Base-by-base conservation (phyloP, 2,113 vertebrate genomes). In the Athene noctua region DNA sequence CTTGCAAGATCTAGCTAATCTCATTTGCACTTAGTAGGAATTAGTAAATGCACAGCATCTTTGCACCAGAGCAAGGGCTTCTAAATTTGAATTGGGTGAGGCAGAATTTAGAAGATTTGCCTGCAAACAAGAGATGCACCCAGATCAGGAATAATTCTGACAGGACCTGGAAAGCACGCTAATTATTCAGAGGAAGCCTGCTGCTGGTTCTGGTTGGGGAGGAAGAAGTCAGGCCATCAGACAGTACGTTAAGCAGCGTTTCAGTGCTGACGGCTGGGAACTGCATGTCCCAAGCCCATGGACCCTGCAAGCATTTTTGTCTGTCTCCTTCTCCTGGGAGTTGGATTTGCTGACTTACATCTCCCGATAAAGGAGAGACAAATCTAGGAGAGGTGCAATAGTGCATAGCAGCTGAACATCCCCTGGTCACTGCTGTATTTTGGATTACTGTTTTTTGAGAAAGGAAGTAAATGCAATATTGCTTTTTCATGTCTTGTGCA, bases 151-250 rank as follows among this genome's bases (percentile, higher is more conserved):
- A 95, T 95, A 93, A 72, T 71, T 92, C 72, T 61, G 91, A 81
- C 0, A 1, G 66, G 75, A 84, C 54, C 82, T 93, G 86, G 91
- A 91, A 72, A 95, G 82, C 68, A 86, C 77, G 58, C 80, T 77
- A 23, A 59, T 54, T 96, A 91, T 96, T 97, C 86, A 36, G 73
- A 70, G 61, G 85, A 85, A 77, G 66, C 25, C 44, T 90, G 88
- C 38, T 11, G 6, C 51, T 66, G 65, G 46, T 66, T 62, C 61
- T 54, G 52, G 51, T 15, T 4, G 6, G 40, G 62, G 7, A 85
- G 58, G 54, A 85, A 74, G 81, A 67, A 84, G 42, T 71, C 38
- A 38, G 52, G 42, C 59, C 57, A 34, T 91, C 0, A 0, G 75
- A 44, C 25, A 11, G 46, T 27, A 75, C 3, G 0, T 25, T 30